Base-by-base conservation (phyloP, 2,797 vertebrate species). In the Sphaeramia orbicularis region DNA sequence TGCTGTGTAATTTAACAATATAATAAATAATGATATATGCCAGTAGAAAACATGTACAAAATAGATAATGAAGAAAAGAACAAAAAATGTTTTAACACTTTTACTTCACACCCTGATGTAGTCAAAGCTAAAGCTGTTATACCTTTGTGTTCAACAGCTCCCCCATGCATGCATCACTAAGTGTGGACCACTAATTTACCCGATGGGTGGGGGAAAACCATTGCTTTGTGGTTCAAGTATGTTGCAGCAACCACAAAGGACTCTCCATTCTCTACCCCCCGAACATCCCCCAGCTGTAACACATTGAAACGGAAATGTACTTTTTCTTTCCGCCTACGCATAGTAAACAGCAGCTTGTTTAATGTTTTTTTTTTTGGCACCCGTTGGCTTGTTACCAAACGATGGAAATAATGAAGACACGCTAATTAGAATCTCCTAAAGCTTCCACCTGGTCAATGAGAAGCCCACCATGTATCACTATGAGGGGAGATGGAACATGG, bases 161-260 rank as follows among this genome's bases (percentile, higher is more conserved):
- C 66, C 45, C 74, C 51, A 84, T n/a, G 41, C 38, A 52, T 18
- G 30, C 47, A 35, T 38, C 54, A 38, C 15, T 38, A 51, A 41
- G 30, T 7, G 38, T 18, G 10, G 48, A 56, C 67, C 41, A 36
- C 27, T 21, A 50, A 16, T 30, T 32, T 45, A 43, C 7, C 12
- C n/a, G 4, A 60, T 10, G 49, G 51, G 38, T 10, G 68, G 85
- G 85, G 74, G 70, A 85, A 88, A 86, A 71, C 89, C 82, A 74
- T 71, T 67, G 35, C 65, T 8, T 14, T 72, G 71, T 51, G 76
- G 74, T 44, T 74, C 1, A 4, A 48, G 48, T 2, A 44, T n/a
- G 32, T 55, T 78, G 62, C 71, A 67, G 11, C 13, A 1, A 80
- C 81, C 83, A 68, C 79, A 76, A 60, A 6, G 61, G 21, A 4